phyloP scores from a whole-genome alignment of 2,888 invertebrate species.

The Bellardia bayeri region DNA sequence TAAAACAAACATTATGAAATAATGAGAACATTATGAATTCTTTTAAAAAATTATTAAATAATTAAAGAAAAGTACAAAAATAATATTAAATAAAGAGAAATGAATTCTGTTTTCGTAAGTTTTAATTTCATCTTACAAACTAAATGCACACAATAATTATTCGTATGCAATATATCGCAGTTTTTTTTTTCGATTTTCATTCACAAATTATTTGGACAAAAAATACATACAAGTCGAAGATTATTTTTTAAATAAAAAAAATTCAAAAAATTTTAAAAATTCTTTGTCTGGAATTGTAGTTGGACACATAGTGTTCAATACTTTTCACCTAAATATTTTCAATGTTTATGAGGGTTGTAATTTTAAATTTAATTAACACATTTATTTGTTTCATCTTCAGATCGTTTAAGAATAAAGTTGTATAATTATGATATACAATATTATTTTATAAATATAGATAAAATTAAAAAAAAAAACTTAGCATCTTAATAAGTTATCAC shows the following conservation, averaged over 20 bases:
- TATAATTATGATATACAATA: slow-evolving; percentile 42
- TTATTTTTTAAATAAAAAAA: slow-evolving; percentile 44
- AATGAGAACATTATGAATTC: slow-evolving; percentile 68
- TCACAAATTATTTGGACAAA: slow-evolving; percentile 39
- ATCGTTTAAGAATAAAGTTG: slow-evolving; percentile 46
- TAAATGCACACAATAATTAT: slow-evolving; percentile 53
- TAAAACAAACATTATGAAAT: slow-evolving; percentile 43
- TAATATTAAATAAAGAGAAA: slow-evolving; percentile 38
- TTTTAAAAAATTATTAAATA: not conserved
- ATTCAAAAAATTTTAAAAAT: slow-evolving; percentile 60
- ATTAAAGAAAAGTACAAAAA: slow-evolving; percentile 25
- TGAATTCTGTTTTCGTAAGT: slow-evolving; percentile 49
- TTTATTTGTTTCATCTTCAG: slow-evolving; percentile 36
- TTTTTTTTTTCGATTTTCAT: slow-evolving; percentile 61
- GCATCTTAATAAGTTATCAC: slow-evolving; percentile 83
- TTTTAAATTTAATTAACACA: slow-evolving; percentile 74
- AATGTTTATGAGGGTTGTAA: slow-evolving; percentile 44
- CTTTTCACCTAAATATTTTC: slow-evolving; percentile 26
- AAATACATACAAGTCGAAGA: slow-evolving; percentile 21
- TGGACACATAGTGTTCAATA: slow-evolving; percentile 63
- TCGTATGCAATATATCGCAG: slow-evolving; percentile 67
- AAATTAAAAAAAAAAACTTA: slow-evolving; percentile 77
- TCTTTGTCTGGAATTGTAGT: slow-evolving; percentile 45
- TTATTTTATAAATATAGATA: slow-evolving; percentile 25
- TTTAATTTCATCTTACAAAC: slow-evolving; percentile 62